Evolutionary conservation across 1,140 invertebrate species (phyloP).

Genomic region (Lordiphosa collinella): DNA sequence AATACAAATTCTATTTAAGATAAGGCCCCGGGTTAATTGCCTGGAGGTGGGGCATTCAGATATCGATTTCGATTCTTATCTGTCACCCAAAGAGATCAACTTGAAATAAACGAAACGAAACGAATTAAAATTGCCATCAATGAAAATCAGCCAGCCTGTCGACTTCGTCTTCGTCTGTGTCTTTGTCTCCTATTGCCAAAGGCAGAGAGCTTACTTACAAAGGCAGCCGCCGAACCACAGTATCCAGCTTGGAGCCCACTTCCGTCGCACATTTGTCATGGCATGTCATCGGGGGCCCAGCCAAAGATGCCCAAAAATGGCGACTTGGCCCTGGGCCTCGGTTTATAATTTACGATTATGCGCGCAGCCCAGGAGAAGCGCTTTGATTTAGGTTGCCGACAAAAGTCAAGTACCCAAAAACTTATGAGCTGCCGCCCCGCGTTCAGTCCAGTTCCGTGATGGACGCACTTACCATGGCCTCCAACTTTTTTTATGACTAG

Average conservation of each 20-base stretch:
- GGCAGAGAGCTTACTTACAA: constrained; percentile 18
- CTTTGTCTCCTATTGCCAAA: constrained; percentile 7
- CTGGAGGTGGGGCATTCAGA: constrained; percentile 6
- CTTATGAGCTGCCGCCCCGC: constrained; percentile 45
- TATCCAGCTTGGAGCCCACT: constrained; percentile 14
- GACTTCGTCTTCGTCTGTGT: constrained; percentile 30
- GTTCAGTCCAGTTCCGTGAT: constrained; percentile 30
- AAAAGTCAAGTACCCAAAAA: constrained; percentile 25
- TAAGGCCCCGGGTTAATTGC: constrained; percentile 35
- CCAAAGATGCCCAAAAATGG: constrained; percentile 48
- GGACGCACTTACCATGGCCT: constrained; percentile 47
- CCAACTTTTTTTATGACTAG: constrained; percentile 45
- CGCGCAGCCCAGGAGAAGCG: constrained; percentile 25
- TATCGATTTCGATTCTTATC: constrained; percentile 36
- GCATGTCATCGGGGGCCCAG: constrained; percentile 31
- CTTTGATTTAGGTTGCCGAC: constrained; percentile 68
- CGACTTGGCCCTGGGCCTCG: constrained; percentile 43
- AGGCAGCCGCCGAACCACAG: constrained; percentile 28
- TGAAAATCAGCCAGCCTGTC: constrained; percentile 61
- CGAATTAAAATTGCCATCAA: constrained; percentile 57
- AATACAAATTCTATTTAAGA: constrained; percentile 77
- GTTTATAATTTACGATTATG: constrained; percentile 72
- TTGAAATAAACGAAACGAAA: background rate
- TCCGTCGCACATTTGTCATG: constrained; percentile 72
- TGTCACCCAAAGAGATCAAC: constrained; percentile 17